phyloP scores from a whole-genome alignment of 2,797 vertebrate species.

The Pogonophryne albipinna region DNA sequence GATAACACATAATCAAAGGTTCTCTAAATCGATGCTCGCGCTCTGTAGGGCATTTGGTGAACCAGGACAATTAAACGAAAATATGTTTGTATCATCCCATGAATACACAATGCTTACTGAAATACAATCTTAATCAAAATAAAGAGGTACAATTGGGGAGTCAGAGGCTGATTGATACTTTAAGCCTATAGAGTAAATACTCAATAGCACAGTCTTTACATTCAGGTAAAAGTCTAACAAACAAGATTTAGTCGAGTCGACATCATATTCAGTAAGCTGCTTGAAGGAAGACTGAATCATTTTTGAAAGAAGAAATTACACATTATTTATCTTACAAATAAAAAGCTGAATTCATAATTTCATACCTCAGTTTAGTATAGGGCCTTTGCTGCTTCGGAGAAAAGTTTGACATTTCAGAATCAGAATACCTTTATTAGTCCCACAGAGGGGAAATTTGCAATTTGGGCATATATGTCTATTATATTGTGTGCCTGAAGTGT shows the following conservation, averaged over 20 bases:
- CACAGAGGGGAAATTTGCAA: too few relatives aligned
- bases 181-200: not conserved
- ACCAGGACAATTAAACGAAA: not conserved
- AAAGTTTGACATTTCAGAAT: not conserved
- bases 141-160: not conserved
- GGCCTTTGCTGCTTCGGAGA: not conserved
- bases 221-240: not conserved
- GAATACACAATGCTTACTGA: not conserved
- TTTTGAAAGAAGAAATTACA: not conserved
- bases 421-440: too few relatives aligned
- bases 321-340: not conserved
- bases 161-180: not conserved
- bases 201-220: not conserved
- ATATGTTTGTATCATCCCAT: not conserved
- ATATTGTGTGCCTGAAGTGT: not conserved
- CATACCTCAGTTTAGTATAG: not conserved
- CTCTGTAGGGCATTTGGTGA: constrained; percentile 8
- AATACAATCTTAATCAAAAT: not conserved
- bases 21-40: not conserved
- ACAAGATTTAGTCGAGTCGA: not conserved
- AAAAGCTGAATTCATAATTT: not conserved
- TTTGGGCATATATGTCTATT: not conserved
- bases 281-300: not conserved
- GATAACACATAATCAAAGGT: constrained; percentile 37
- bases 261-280: not conserved